Percentiles rank a stretch among this genome's conserved stretches.
These are phyloP conservation scores for Takifugu flavidus DNA, from an alignment of 2,113 vertebrate genomes.

Conservation along the genomic window DNA sequence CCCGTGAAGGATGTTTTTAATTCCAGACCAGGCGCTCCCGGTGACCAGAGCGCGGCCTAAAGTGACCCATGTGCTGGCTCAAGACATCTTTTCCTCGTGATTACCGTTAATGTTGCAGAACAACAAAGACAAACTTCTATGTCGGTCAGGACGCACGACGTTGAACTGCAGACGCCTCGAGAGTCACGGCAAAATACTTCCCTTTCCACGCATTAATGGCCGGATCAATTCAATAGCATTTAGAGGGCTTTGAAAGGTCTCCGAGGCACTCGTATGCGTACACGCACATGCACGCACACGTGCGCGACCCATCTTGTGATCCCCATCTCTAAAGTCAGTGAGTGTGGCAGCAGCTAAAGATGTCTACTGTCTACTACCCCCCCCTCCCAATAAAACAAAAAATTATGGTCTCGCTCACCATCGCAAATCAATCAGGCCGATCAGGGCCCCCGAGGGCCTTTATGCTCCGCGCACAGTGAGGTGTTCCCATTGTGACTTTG, in stretches of 20 bases:
- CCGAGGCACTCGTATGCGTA: neutral
- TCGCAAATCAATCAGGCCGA: conserved; percentile 68
- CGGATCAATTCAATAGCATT: conserved; percentile 63
- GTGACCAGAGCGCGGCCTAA: conserved; percentile 41
- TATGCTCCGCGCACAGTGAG: conserved; percentile 31
- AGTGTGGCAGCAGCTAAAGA: conserved; percentile 31
- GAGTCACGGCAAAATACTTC: conserved; percentile 57
- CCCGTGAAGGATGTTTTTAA: conserved; percentile 72
- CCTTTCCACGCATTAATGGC: conserved; percentile 55
- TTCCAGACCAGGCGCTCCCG: conserved; percentile 48
- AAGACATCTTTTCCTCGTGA: conserved; percentile 45
- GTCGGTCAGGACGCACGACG: conserved; percentile 30
- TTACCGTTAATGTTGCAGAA: conserved; percentile 60
- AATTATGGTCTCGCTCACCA: conserved; percentile 46
- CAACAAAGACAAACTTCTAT: conserved; percentile 48
- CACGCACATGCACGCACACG: conserved; percentile 9
- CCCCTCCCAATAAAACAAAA: conserved; percentile 44
- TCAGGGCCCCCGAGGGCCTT: conserved; percentile 57
- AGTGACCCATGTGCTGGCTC: conserved; percentile 60
- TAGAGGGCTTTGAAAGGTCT: conserved; percentile 64
- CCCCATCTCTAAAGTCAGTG: conserved; percentile 58
- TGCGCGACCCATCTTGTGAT: conserved; percentile 62
- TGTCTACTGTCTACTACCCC: conserved; percentile 51
- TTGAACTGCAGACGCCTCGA: conserved; percentile 59
- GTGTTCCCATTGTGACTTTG: conserved; percentile 31